Evolutionary conservation across 1,140 invertebrate species (phyloP).

Genomic region (Trichomalopsis sarcophagae): DNA sequence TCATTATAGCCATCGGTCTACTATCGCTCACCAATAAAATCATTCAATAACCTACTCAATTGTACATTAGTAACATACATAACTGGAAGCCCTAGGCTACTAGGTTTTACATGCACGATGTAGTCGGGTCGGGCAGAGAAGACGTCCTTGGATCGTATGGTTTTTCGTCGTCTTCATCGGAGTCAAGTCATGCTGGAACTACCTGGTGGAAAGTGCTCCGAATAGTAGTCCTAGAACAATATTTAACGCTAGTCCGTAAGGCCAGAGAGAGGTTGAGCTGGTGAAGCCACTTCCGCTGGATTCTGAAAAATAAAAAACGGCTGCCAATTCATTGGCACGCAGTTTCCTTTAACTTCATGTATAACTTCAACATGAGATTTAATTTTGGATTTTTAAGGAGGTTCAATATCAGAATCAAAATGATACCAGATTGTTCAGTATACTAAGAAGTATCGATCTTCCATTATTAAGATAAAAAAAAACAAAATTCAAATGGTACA

Average conservation of each 20-base stretch:
- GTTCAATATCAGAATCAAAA: neutral
- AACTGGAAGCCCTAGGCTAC: slow-evolving; percentile 76
- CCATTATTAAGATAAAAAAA: too few relatives aligned
- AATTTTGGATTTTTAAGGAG: neutral
- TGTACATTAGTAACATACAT: slow-evolving; percentile 73
- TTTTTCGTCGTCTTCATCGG: neutral
- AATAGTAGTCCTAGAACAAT: slow-evolving; percentile 55
- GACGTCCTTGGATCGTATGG: slow-evolving; percentile 45
- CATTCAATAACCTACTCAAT: slow-evolving; percentile 72
- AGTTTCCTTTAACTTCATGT: too few relatives aligned
- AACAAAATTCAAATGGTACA: too few relatives aligned
- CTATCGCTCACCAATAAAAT: slow-evolving; percentile 63
- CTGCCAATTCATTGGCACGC: neutral
- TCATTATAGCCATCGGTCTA: neutral
- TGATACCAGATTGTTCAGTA: too few relatives aligned
- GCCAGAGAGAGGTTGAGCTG: neutral
- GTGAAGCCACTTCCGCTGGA: slow-evolving; percentile 54
- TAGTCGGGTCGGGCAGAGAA: slow-evolving; percentile 64
- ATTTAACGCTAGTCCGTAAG: neutral
- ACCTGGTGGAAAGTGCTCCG: slow-evolving; percentile 54
- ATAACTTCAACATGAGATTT: neutral
- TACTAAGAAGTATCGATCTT: too few relatives aligned
- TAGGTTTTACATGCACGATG: slow-evolving; percentile 75
- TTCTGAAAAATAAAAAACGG: slow-evolving; percentile 54
- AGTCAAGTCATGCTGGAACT: slow-evolving; percentile 45